Conservation (phyloP, 2,888 invertebrate species). For the Cenopis cana region DNA sequence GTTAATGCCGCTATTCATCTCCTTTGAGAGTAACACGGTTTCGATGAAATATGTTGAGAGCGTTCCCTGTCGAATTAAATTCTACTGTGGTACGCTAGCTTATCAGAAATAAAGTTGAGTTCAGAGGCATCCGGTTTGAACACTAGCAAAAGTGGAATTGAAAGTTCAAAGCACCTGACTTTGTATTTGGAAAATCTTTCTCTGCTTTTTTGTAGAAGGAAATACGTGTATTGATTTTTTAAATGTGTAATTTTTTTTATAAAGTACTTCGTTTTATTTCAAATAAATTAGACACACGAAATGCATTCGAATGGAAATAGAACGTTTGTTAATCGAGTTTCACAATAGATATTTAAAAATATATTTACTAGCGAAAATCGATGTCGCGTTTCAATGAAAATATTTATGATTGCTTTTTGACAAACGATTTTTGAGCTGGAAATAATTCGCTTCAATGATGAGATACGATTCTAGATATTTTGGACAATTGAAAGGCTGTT, state of each 20-base stretch:
- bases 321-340: not conserved
- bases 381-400: not conserved
- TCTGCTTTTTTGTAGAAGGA: not conserved
- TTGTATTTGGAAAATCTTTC: not conserved
- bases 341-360: not conserved
- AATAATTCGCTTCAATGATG: not conserved
- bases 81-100: not conserved
- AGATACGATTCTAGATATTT: not conserved
- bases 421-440: slow-evolving; percentile 1
- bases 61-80: slow-evolving; percentile 35
- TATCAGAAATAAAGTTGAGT: slow-evolving; percentile 25
- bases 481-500: not conserved
- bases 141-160: slow-evolving; percentile 10
- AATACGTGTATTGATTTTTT: not conserved
- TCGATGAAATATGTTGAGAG: slow-evolving; percentile 16
- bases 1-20: slow-evolving; percentile 1
- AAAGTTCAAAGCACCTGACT: slow-evolving; percentile 7
- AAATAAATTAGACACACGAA: not conserved
- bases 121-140: slow-evolving; percentile 10
- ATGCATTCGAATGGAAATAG: not conserved
- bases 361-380: not conserved
- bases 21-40: slow-evolving; percentile 14
- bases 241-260: too few relatives aligned
- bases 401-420: not conserved
- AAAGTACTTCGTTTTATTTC: not conserved